Evolutionary conservation across 2,113 vertebrate genomes (phyloP).

Genomic region (Odocoileus hemionus): DNA sequence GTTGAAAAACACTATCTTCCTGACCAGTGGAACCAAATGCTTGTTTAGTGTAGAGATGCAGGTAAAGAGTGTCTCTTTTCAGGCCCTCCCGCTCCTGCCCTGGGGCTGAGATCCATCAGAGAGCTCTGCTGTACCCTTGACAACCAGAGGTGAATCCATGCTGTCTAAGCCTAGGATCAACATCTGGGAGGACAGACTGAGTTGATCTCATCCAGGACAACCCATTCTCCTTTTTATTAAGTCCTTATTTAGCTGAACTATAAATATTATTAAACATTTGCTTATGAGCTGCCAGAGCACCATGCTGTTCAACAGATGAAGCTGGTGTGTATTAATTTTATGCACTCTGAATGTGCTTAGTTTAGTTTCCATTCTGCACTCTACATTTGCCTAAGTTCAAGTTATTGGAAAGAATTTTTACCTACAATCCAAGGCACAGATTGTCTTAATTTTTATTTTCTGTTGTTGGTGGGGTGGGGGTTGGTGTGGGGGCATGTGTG

Average conservation of each 20-base stretch:
- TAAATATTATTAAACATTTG: constrained; percentile 65
- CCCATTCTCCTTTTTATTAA: constrained; percentile 43
- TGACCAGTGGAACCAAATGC: background rate
- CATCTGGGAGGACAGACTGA: constrained; percentile 1
- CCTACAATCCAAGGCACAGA: background rate
- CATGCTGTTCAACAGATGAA: constrained; percentile 59
- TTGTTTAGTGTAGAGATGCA: background rate
- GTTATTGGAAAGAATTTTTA: constrained; percentile 14
- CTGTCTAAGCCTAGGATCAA: background rate
- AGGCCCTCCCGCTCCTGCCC: background rate
- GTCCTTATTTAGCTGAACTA: constrained; percentile 63
- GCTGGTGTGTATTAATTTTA: constrained; percentile 57
- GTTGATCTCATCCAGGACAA: constrained; percentile 33
- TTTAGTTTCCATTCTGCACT: background rate
- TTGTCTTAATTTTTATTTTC: constrained; percentile 35
- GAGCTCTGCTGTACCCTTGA: background rate
- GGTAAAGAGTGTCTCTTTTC: background rate
- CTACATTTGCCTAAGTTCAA: constrained; percentile 17
- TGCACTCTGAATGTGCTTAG: constrained; percentile 5
- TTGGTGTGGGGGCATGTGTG: constrained; percentile 28
- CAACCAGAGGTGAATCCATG: background rate
- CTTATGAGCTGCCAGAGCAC: constrained; percentile 54
- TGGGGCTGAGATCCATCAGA: background rate
- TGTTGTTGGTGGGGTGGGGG: background rate
- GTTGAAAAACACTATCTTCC: background rate